Evolutionary conservation across 2,113 vertebrate genomes (phyloP).

Genomic region (Alethe castanea): DNA sequence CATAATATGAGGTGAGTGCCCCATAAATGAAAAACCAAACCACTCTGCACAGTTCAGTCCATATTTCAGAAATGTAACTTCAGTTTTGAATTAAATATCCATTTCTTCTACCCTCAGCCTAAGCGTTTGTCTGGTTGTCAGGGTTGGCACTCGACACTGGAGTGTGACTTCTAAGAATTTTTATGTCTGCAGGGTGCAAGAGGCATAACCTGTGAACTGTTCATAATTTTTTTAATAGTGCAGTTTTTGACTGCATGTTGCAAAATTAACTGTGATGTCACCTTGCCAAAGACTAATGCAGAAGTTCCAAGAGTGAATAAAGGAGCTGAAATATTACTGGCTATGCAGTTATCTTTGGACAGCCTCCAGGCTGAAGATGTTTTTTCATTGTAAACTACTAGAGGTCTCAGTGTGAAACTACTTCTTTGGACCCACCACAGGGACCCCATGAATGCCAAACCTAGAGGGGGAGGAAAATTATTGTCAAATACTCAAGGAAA

Average conservation of each 20-base stretch:
- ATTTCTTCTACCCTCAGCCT: not conserved
- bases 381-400: conserved; percentile 57
- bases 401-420: conserved; percentile 30
- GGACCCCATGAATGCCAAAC: conserved; percentile 34
- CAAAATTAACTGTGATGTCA: conserved; percentile 26
- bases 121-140: not conserved
- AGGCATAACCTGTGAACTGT: conserved; percentile 3
- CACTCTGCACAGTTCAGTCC: not conserved
- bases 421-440: conserved; percentile 56
- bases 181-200: not conserved
- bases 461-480: conserved; percentile 23
- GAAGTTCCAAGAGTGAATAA: conserved; percentile 43
- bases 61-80: not conserved
- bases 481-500: conserved; percentile 47
- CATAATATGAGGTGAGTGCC: not conserved
- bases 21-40: not conserved
- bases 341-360: conserved; percentile 54
- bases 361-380: conserved; percentile 42
- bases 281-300: conserved; percentile 37
- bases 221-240: not conserved
- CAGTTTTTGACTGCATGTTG: not conserved
- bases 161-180: not conserved
- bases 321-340: conserved; percentile 55
- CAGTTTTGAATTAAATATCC: not conserved
- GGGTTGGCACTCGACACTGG: not conserved